phyloP scores from a whole-genome alignment of 2,113 vertebrate species.

The Peromyscus polionotus region DNA sequence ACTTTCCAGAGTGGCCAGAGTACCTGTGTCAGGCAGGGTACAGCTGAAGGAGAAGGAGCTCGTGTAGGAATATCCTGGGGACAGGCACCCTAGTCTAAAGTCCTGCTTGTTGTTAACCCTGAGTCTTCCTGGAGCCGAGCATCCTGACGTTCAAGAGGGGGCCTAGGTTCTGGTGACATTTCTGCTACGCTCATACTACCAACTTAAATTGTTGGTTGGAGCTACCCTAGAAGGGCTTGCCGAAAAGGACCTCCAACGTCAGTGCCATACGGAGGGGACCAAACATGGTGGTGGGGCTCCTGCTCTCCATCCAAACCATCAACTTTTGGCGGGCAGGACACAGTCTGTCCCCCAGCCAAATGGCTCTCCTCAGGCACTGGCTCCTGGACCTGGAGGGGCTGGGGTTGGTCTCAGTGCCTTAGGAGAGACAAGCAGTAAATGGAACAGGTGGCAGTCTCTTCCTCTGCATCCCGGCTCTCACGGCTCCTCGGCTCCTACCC shows the following conservation, averaged over 20 bases:
- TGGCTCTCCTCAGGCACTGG: not conserved
- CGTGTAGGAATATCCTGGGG: fast-evolving
- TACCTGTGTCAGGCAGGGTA: not conserved
- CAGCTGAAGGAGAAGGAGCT: not conserved
- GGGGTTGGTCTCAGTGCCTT: not conserved
- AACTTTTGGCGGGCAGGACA: not conserved
- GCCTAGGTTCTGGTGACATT: not conserved
- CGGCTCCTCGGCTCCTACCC: not conserved
- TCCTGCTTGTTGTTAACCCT: not conserved
- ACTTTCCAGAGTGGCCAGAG: not conserved
- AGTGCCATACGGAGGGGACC: fast-evolving
- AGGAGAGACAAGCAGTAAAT: not conserved
- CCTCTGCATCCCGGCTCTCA: not conserved
- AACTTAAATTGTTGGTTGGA: not conserved
- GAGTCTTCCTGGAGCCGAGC: not conserved
- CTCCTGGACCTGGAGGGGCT: not conserved
- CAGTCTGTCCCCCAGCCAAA: not conserved
- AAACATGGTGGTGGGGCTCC: not conserved
- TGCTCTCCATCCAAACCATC: fast-evolving
- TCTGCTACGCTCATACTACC: not conserved
- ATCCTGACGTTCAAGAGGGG: not conserved
- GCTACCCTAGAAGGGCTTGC: not conserved
- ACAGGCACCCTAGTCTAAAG: too few species aligned
- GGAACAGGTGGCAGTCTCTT: not conserved
- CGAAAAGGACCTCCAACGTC: not conserved